Conservation (phyloP, 2,888 invertebrate genomes). For the Orthosia incerta region DNA sequence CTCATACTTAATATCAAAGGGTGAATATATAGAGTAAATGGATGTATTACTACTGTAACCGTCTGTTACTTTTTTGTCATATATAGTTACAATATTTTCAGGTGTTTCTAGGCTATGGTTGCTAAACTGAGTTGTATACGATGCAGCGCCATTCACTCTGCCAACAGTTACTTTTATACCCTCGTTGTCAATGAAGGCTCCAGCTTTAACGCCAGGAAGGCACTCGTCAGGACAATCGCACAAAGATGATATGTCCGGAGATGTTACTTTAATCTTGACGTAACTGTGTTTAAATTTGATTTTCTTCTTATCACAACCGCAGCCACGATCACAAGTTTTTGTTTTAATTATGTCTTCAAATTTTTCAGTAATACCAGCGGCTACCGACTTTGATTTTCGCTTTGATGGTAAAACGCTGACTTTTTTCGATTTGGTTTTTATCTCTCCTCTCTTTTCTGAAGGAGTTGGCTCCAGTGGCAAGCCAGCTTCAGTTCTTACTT, state of each 20-base stretch:
- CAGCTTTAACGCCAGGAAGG: slow-evolving; percentile 79
- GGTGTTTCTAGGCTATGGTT: slow-evolving; percentile 9
- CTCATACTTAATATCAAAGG: background rate
- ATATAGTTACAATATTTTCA: slow-evolving; percentile 27
- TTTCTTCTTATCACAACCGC: slow-evolving; percentile 85
- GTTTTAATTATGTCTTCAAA: slow-evolving; percentile 79
- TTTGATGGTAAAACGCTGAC: slow-evolving; percentile 65
- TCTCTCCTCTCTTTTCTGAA: slow-evolving; percentile 72
- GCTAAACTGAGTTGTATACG: slow-evolving; percentile 60
- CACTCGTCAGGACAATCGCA: slow-evolving; percentile 84
- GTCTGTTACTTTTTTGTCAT: slow-evolving; percentile 16
- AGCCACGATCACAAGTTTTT: slow-evolving; percentile 80
- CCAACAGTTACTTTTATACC: slow-evolving; percentile 84
- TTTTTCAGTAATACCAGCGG: slow-evolving; percentile 67
- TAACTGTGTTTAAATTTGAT: slow-evolving; percentile 85
- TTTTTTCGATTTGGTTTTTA: slow-evolving; percentile 73
- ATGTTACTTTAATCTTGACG: slow-evolving; percentile 83
- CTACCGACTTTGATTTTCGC: slow-evolving; percentile 65
- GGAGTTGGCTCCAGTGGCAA: slow-evolving; percentile 69
- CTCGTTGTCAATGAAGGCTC: slow-evolving; percentile 81
- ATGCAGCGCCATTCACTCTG: slow-evolving; percentile 75
- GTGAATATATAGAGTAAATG: background rate
- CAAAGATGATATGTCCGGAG: slow-evolving; percentile 82
- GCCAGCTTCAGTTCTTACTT: slow-evolving; percentile 67
- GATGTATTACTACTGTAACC: slow-evolving; percentile 30